Evolutionary conservation across 2,797 vertebrate species (phyloP).

Genomic region (Sebastes iracundus): DNA sequence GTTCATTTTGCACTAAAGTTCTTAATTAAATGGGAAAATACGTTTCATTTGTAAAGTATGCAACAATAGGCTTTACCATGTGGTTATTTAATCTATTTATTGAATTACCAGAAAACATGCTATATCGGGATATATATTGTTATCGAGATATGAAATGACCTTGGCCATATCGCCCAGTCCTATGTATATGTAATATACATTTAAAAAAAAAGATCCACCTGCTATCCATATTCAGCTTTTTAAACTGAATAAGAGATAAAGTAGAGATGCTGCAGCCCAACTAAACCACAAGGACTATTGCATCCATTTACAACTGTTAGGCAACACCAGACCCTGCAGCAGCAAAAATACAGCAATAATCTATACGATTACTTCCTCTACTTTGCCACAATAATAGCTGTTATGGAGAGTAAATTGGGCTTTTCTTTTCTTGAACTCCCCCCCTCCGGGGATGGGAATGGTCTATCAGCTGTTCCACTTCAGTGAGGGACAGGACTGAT

Average conservation of each 20-base stretch:
- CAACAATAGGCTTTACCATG: too few species aligned
- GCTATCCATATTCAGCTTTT: slow-evolving; percentile 10
- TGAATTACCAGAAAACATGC: too few species aligned
- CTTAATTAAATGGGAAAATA: too few species aligned
- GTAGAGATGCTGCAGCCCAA: slow-evolving; percentile 2
- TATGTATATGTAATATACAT: too few species aligned
- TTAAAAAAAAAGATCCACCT: background rate
- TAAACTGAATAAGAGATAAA: slow-evolving; percentile 25
- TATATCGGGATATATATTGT: too few species aligned
- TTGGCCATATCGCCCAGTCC: too few species aligned
- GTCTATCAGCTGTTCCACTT: slow-evolving; percentile 85
- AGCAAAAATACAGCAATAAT: slow-evolving; percentile 70
- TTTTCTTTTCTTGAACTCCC: slow-evolving; percentile 84
- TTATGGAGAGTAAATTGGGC: slow-evolving; percentile 78
- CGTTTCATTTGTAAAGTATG: too few species aligned
- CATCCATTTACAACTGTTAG: slow-evolving; percentile 55
- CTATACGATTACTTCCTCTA: slow-evolving; percentile 74
- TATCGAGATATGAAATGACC: too few species aligned
- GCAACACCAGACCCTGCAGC: slow-evolving; percentile 35
- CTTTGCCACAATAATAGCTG: slow-evolving; percentile 78
- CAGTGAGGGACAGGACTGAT: slow-evolving; percentile 82
- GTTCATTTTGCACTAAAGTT: too few species aligned
- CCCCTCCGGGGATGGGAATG: slow-evolving; percentile 73
- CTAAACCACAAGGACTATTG: slow-evolving; percentile 26
- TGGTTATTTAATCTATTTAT: too few species aligned